phyloP scores from a whole-genome alignment of 2,888 invertebrate species.

The Protula sp. region DNA sequence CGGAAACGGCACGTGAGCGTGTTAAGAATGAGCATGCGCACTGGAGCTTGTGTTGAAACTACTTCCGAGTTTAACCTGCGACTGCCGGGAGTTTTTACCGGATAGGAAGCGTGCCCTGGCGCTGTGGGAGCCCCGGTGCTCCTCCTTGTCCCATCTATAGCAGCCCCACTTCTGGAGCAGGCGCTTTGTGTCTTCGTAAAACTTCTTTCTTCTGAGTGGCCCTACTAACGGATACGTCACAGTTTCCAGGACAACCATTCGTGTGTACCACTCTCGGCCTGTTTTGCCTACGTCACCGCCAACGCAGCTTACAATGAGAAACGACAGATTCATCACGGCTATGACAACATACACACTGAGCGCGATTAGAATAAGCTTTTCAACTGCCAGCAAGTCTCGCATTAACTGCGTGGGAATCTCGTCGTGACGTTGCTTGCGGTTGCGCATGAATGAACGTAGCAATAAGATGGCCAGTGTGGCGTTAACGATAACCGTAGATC shows the following conservation, averaged over 20 bases:
- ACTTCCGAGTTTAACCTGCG: too few relatives aligned
- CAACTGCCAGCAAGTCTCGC: constrained; percentile 2
- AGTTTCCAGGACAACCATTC: constrained; percentile 6
- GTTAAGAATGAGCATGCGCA: too few relatives aligned
- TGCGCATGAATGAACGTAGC: not conserved
- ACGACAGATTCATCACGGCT: not conserved
- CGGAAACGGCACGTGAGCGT: too few relatives aligned
- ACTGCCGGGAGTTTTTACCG: too few relatives aligned
- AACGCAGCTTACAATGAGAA: constrained; percentile 11
- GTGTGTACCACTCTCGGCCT: constrained; percentile 10
- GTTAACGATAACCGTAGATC: not conserved
- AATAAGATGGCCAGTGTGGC: constrained; percentile 1
- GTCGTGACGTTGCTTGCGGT: not conserved
- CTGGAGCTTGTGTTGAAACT: too few relatives aligned
- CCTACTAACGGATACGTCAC: constrained; percentile 8
- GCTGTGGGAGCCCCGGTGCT: too few relatives aligned
- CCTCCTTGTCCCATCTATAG: too few relatives aligned
- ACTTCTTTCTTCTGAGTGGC: constrained; percentile 4
- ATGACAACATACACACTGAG: constrained; percentile 1
- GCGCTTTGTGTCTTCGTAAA: constrained; percentile 7
- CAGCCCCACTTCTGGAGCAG: not conserved
- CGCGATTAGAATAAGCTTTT: constrained; percentile 3
- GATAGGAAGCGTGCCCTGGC: too few relatives aligned
- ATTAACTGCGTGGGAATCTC: not conserved
- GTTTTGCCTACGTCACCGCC: not conserved